Evolutionary conservation across 2,888 invertebrate species (phyloP).

Genomic region (Yponomeuta sedellus): DNA sequence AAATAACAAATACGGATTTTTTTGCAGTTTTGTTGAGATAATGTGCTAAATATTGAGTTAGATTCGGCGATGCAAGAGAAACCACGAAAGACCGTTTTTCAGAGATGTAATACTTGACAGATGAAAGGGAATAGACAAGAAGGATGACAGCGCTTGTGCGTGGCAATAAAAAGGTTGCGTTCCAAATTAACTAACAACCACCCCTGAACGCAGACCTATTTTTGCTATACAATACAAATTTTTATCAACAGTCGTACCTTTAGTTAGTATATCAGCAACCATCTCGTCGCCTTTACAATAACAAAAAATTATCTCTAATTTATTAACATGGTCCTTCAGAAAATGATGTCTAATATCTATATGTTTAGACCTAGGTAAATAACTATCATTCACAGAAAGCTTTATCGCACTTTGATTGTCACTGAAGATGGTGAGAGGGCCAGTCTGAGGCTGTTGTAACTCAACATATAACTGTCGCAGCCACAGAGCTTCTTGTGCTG

Average conservation of each 20-base stretch:
- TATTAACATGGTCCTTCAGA: conserved; percentile 20
- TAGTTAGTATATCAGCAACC: not conserved
- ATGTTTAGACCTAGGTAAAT: conserved; percentile 25
- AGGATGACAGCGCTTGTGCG: too few species aligned
- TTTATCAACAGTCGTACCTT: not conserved
- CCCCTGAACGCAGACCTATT: conserved; percentile 20
- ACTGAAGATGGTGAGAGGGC: conserved; percentile 22
- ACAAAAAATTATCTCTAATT: conserved; percentile 16
- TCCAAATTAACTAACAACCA: not conserved
- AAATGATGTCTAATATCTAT: conserved; percentile 29
- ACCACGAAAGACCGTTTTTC: too few species aligned
- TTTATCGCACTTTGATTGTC: conserved; percentile 29
- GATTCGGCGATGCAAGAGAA: too few species aligned
- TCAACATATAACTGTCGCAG: conserved; percentile 24
- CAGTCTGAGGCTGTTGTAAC: conserved; percentile 18
- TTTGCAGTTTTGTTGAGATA: too few species aligned
- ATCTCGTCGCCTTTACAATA: conserved; percentile 5
- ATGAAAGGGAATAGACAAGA: too few species aligned
- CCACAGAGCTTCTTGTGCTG: conserved; percentile 28
- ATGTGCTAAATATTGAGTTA: too few species aligned
- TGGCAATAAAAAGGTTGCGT: too few species aligned
- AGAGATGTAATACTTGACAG: too few species aligned
- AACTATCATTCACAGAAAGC: conserved; percentile 25
- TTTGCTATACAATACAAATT: conserved; percentile 8
- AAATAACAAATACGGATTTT: too few species aligned